phyloP scores from a whole-genome alignment of 2,113 vertebrate species.

The Dicentrarchus labrax region DNA sequence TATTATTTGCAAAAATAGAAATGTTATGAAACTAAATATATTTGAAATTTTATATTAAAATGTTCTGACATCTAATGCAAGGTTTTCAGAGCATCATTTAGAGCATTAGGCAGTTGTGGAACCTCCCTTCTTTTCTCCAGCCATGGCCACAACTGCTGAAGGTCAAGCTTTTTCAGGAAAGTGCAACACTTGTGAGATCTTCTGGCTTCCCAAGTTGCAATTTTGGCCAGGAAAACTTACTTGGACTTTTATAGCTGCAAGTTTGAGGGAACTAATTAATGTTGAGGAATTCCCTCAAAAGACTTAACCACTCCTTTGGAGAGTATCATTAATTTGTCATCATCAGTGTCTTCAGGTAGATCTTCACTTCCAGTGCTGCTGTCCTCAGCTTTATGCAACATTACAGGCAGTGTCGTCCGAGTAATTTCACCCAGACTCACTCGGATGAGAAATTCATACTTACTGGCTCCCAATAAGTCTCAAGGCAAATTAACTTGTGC shows the following conservation, averaged over 20 bases:
- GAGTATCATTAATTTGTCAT: no score
- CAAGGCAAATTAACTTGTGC: slow-evolving; percentile 41
- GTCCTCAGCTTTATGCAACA: slow-evolving; percentile 12
- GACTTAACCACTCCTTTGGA: neutral
- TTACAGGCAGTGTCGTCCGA: neutral
- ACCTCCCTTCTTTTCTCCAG: no score
- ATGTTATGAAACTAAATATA: no score
- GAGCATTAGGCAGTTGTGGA: no score
- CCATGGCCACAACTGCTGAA: neutral
- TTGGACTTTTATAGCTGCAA: neutral
- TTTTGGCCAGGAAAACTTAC: neutral
- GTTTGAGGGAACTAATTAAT: neutral
- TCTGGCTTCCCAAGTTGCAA: neutral
- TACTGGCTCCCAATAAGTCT: slow-evolving; percentile 32
- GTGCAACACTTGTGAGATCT: neutral
- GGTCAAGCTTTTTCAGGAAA: neutral
- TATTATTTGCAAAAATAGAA: no score
- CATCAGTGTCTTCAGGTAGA: no score
- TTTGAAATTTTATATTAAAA: no score
- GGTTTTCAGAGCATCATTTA: no score
- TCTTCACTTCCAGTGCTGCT: neutral
- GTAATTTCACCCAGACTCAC: slow-evolving; percentile 21
- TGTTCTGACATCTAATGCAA: no score
- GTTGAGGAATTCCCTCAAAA: neutral
- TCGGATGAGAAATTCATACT: slow-evolving; percentile 46